These are phyloP conservation scores for Chalcis sispes DNA, from an alignment of 2,888 invertebrate genomes.

Conservation along the genomic window DNA sequence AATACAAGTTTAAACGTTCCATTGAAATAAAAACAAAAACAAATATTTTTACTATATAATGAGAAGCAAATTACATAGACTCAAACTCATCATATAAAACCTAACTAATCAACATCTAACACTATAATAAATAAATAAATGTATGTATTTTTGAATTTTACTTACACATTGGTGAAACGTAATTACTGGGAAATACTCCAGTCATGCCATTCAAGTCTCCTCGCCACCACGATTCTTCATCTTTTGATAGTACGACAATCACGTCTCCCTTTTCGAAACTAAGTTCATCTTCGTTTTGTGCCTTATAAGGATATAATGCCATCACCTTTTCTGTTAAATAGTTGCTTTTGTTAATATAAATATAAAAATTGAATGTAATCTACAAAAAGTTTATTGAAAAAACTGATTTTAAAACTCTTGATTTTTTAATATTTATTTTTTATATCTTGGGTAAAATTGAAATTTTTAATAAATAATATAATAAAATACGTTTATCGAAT, in stretches of 20 bases:
- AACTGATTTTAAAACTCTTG: no score
- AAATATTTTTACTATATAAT: conserved; percentile 47
- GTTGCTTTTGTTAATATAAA: conserved; percentile 2
- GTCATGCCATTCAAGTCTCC: conserved; percentile 93
- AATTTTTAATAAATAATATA: background rate
- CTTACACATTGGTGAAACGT: conserved; percentile 88
- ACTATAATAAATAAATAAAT: conserved; percentile 33
- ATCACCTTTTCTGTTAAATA: conserved; percentile 86
- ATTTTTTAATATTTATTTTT: background rate
- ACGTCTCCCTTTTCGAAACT: conserved; percentile 95
- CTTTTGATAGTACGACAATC: conserved; percentile 91
- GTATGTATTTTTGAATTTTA: conserved; percentile 66
- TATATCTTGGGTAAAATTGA: no score
- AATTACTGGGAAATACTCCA: conserved; percentile 97
- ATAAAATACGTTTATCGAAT: no score
- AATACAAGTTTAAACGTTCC: conserved; percentile 16
- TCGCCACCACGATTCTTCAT: conserved; percentile 98
- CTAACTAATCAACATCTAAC: conserved; percentile 50
- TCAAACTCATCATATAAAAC: conserved; percentile 55
- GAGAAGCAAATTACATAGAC: conserved; percentile 52
- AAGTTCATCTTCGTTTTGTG: conserved; percentile 96
- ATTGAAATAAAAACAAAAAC: conserved; percentile 8
- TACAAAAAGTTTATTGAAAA: no score
- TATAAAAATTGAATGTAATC: background rate
- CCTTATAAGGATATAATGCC: conserved; percentile 95